Percentiles rank a stretch among this genome's conserved stretches.
Conservation (phyloP, 1,140 invertebrate genomes). For the Cotesia chilonis region DNA sequence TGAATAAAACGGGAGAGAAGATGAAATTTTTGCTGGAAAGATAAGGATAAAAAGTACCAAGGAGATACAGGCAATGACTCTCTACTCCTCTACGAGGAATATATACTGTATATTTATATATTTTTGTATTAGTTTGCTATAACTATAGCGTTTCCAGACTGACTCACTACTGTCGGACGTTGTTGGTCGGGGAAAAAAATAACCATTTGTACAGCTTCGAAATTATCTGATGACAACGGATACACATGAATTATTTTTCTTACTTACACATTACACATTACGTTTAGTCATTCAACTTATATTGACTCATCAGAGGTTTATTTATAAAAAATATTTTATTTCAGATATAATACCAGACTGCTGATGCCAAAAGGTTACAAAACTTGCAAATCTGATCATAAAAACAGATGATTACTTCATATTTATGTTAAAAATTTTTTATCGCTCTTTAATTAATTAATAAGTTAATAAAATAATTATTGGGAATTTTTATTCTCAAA, state of each 20-base stretch:
- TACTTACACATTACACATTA: background rate
- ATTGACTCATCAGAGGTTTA: too few species aligned
- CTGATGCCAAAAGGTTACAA: too few species aligned
- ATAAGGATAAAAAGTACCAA: background rate
- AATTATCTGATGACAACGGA: constrained; percentile 17
- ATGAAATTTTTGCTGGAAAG: background rate
- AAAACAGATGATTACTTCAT: too few species aligned
- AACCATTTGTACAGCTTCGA: constrained; percentile 4
- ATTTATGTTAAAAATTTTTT: too few species aligned
- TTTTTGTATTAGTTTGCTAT: background rate
- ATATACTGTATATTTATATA: constrained; percentile 5
- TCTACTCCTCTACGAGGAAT: background rate
- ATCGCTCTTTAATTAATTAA: too few species aligned
- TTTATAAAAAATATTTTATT: too few species aligned
- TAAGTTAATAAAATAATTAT: too few species aligned
- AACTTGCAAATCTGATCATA: too few species aligned
- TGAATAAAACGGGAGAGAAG: constrained; percentile 37
- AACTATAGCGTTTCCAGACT: constrained; percentile 18
- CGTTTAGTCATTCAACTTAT: too few species aligned
- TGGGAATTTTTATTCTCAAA: too few species aligned
- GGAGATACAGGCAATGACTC: constrained; percentile 41
- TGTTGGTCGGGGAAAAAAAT: constrained; percentile 2
- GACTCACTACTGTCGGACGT: constrained; percentile 13
- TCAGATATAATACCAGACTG: too few species aligned
- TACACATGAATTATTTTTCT: constrained; percentile 8